Evolutionary conservation across 2,888 invertebrate genomes (phyloP), one percentile per base, ranked within the genome.

Genomic region (Morpho deidamia): DNA sequence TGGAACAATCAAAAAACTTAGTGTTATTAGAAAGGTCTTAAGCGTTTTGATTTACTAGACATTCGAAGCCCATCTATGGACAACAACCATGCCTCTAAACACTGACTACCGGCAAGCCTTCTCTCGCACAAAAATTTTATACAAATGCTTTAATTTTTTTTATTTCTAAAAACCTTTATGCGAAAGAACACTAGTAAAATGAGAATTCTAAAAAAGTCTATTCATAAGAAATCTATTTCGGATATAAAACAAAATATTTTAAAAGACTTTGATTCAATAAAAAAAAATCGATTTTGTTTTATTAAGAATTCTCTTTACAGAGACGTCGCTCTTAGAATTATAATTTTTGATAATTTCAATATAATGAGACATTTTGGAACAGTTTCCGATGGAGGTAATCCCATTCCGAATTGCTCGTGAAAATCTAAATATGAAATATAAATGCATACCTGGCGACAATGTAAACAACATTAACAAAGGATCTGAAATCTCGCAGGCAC

Each of bases 1-100:
- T 95, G 94, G 70, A 94, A 93, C 91, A 92, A 91, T 91, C 83
- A 90, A 83, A 85, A 79, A 56, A 37, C 35, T 11, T 37, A 41
- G 32, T 34, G 53, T 64, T 53, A 65, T 32, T 67, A 48, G 47
- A 51, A 53, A 35, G 44, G 53, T 34, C 56, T 55, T 11, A n/a
- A 11, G 8, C 11, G 55, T 14, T 11, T 34, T 33, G 10, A 37
- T 35, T 41, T 41, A 44, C 53, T 54, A 53, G 52, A 54, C 55
- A 53, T 59, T 55, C 57, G 55, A 68, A 67, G 62, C 68, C 67
- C 65, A 74, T 76, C 83, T 84, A 84, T 68, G 65, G 70, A 86
- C 83, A 82, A 86, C 84, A 83, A 82, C 65, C 87, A 88, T 88
- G 87, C 87, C 74, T 68, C 84, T 84, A 84, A 75, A 84, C 83